Evolutionary conservation across 2,113 vertebrate species (phyloP), one percentile per base, ranked within the genome.

Genomic region (Mesitornis unicolor): DNA sequence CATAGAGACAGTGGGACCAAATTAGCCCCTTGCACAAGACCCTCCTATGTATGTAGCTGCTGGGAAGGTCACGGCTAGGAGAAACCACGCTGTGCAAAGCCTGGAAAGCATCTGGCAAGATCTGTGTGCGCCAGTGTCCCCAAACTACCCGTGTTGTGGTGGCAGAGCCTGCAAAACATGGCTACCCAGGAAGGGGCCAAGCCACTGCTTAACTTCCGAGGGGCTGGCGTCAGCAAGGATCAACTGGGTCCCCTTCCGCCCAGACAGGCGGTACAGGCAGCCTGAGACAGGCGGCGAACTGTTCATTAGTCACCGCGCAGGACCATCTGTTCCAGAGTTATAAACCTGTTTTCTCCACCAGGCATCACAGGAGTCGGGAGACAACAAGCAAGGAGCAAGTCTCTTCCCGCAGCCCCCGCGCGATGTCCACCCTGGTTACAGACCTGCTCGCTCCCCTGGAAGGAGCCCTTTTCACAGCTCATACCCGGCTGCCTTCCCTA

Each of bases 31-130:
- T 13, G 67, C 43, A 79, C 22, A 36, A 71, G 24, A 31, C 4
- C 22, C 48, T 9, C 1, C 40, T 4, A 38, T 17, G n/a, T 10
- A 43, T 5, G 8, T 8, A 94, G 95, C 94, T 94, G 69, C 90
- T 86, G 96, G 85, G 84, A 97, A 97, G 91, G 93, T 89, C 93
- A 93, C 10, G 8, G 74, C 36, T 75, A 78, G 60, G 33, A 83
- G 76, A 94, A 83, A 78, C 42, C 19, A 84, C 2, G 19, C n/a
- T 5, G 7, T 14, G 53, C 64, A 67, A 73, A 65, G 64, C n/a
- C 54, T 63, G 60, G 24, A 69, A 89, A 84, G 70, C 43, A 50
- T 29, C 22, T 54, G 40, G 29, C 3, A 6, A 24, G 64, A 81
- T 61, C 68, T 43, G 53, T 19, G 57, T 2, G 2, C 47, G 54